phyloP scores from a whole-genome alignment of 1,140 invertebrate genomes.

The roundworm (Caenorhabditis elegans) region DNA sequence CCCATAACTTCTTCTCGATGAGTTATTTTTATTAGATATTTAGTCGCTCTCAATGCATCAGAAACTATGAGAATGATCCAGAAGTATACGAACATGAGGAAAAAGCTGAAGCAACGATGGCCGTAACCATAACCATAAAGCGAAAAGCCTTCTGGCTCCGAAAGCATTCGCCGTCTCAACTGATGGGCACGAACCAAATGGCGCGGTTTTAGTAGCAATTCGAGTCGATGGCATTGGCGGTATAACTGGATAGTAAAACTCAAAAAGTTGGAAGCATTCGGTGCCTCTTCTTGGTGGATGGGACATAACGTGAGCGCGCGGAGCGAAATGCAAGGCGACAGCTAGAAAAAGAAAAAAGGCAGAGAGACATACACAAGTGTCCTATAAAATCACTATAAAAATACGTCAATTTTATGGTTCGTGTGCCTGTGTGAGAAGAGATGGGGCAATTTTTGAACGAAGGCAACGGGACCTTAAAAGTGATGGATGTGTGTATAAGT shows the following conservation, averaged over 20 bases:
- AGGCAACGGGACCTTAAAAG: slow-evolving; percentile 24
- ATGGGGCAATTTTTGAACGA: slow-evolving; percentile 23
- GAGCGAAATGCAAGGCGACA: slow-evolving; percentile 28
- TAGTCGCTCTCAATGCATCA: neutral
- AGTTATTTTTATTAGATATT: slow-evolving; percentile 11
- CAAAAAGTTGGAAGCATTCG: slow-evolving; percentile 13
- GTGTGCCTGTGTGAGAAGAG: slow-evolving; percentile 1
- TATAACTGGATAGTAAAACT: slow-evolving; percentile 32
- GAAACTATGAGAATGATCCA: too few relatives aligned
- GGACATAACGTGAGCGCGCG: slow-evolving; percentile 15
- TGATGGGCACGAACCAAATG: neutral
- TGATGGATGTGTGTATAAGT: neutral
- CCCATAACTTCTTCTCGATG: neutral
- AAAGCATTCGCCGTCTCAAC: slow-evolving; percentile 8
- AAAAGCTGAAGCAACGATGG: neutral
- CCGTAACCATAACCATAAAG: slow-evolving; percentile 31
- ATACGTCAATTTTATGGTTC: slow-evolving; percentile 33
- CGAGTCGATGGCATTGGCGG: slow-evolving; percentile 23
- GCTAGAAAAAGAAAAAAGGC: slow-evolving; percentile 16
- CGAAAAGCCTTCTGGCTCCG: neutral
- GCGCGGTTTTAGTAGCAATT: slow-evolving; percentile 27
- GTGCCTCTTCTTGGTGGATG: neutral
- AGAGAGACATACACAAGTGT: slow-evolving; percentile 31
- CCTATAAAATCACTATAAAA: slow-evolving; percentile 34
- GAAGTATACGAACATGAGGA: neutral